Percentiles rank a stretch among this genome's conserved stretches.
phyloP scores from a whole-genome alignment of 2,113 vertebrate genomes.

The Melanotaenia duboulayi region DNA sequence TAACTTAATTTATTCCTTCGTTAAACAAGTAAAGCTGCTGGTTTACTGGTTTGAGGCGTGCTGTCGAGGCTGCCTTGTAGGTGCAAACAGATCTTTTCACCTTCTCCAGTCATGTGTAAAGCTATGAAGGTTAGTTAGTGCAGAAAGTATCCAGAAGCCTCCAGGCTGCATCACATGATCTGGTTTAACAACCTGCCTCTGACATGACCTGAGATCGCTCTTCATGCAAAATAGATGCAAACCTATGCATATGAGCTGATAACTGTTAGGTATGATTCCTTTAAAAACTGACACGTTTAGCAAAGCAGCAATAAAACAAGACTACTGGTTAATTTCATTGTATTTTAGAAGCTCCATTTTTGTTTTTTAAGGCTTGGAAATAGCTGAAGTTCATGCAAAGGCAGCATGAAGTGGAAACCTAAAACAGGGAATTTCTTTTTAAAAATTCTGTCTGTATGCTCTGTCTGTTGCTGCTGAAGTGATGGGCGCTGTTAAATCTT shows the following conservation, averaged over 20 bases:
- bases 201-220: background rate
- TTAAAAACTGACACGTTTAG: background rate
- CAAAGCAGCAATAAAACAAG: too few species aligned
- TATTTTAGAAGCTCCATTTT: background rate
- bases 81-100: too few species aligned
- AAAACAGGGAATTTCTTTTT: background rate
- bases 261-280: background rate
- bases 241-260: constrained; percentile 27
- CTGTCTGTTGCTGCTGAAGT: background rate
- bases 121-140: too few species aligned
- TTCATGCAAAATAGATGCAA: constrained; percentile 51
- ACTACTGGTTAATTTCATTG: background rate
- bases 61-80: too few species aligned
- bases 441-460: background rate
- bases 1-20: too few species aligned
- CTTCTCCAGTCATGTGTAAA: too few species aligned
- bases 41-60: too few species aligned
- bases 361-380: background rate
- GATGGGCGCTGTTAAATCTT: background rate
- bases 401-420: background rate
- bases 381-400: background rate
- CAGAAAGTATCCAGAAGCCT: background rate
- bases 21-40: too few species aligned
- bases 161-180: background rate
- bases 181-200: too few species aligned